Conservation (phyloP, 2,797 vertebrate genomes). For the Micrastur ruficollis region DNA sequence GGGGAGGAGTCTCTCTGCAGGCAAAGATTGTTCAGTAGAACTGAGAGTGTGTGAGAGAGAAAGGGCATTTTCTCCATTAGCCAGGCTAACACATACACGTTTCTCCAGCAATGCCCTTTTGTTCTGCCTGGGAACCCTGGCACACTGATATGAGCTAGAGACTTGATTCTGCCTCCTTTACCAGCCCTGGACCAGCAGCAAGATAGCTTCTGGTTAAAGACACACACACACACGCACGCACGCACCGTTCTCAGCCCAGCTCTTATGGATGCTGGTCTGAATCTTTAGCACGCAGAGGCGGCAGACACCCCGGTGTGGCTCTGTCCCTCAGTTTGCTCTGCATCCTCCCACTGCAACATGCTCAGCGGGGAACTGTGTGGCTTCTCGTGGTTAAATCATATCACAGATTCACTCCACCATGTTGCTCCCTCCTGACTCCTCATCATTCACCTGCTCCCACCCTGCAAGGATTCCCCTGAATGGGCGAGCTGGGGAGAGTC, state of each 20-base stretch:
- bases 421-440: background rate
- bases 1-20: background rate
- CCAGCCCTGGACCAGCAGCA: background rate
- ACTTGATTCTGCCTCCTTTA: background rate
- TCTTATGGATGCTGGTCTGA: background rate
- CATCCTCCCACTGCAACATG: background rate
- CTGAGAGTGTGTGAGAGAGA: background rate
- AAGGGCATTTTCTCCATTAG: background rate
- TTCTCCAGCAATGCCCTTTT: background rate
- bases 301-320: background rate
- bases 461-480: background rate
- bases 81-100: background rate
- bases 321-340: background rate
- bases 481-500: background rate
- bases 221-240: background rate
- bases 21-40: background rate
- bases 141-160: background rate
- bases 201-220: background rate
- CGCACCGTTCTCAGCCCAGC: background rate
- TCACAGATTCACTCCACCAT: background rate
- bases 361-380: rapidly evolving
- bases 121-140: background rate
- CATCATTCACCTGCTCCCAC: background rate
- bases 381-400: background rate
- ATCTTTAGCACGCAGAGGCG: background rate